Conservation (phyloP, 2,797 vertebrate species). For the Aratinga solstitialis region DNA sequence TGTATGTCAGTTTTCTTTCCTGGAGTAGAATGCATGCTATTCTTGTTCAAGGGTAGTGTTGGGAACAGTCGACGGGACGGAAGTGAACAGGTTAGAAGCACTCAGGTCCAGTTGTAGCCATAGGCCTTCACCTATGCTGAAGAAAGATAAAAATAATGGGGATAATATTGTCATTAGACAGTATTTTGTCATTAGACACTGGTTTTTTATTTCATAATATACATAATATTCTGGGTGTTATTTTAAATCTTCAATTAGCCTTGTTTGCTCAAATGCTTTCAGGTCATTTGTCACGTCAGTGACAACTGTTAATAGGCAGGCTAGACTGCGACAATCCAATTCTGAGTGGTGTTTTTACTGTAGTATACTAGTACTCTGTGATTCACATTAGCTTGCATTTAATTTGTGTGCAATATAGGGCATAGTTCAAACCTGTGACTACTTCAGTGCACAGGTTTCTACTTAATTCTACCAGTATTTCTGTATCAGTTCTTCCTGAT, state of each 20-base stretch:
- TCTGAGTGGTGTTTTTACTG: background rate
- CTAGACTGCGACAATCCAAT: background rate
- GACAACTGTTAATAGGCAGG: background rate
- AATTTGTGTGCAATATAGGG: background rate
- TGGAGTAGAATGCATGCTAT: background rate
- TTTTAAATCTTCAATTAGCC: background rate
- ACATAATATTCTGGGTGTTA: background rate
- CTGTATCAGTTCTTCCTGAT: background rate
- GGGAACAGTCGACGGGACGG: background rate
- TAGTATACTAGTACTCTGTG: background rate
- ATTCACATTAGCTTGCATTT: background rate
- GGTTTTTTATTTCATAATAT: background rate
- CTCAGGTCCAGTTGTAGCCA: background rate
- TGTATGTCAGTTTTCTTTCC: background rate
- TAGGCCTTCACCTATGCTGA: background rate
- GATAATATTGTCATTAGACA: background rate
- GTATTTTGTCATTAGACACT: background rate
- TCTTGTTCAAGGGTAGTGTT: background rate
- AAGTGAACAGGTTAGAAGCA: background rate
- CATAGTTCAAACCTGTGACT: background rate
- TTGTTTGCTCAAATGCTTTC: background rate
- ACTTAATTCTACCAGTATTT: background rate
- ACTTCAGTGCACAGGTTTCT: background rate
- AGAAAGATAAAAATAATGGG: background rate
- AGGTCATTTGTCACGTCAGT: background rate